A percentile compares a stretch with the other conserved stretches of the same genome.
Conservation (phyloP, 2,113 vertebrate species). For the Mus musculus region GRCm39 chr11:84563001-84563500, state of each 20-base stretch:
- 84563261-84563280: not conserved
- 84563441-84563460: not conserved
- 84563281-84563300: not conserved
- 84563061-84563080: too few species aligned
- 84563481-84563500: not conserved
- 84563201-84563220: not conserved
- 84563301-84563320: not conserved
- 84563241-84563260: not conserved
- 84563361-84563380: not conserved
- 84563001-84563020: not conserved
- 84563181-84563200: not conserved
- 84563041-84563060: not conserved
- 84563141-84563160: not conserved
- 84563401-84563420: not conserved
- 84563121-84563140: accelerated
- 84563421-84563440: not conserved
- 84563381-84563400: not conserved
- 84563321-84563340: not conserved
- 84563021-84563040: not conserved
- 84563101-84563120: not conserved
- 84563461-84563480: not conserved
- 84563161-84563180: not conserved
- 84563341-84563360: not conserved
- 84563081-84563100: not conserved
- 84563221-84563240: not conserved